Percentiles rank a stretch among this genome's conserved stretches.
phyloP scores from a whole-genome alignment of 2,113 vertebrate species.

The Gnathonemus longibarbis region DNA sequence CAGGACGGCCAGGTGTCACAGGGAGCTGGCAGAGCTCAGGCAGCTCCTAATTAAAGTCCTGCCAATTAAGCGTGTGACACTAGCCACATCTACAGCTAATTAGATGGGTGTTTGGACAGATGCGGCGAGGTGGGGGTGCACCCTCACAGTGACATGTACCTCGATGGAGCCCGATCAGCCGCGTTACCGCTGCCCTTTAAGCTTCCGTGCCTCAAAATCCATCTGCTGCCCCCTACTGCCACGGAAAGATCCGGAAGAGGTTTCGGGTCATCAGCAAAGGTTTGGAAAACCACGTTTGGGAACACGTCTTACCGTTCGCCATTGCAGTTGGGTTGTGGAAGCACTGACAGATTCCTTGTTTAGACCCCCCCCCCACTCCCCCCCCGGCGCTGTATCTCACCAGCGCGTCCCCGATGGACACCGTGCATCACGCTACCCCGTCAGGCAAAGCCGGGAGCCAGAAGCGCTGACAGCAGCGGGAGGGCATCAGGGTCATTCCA shows the following conservation, averaged over 20 bases:
- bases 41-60: conserved; percentile 24
- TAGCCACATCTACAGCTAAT: conserved; percentile 21
- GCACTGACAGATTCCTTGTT: not conserved
- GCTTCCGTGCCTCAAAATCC: not conserved
- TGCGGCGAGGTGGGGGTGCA: not conserved
- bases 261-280: not conserved
- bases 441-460: not conserved
- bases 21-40: not conserved
- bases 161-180: not conserved
- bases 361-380: not conserved
- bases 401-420: not conserved
- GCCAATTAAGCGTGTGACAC: conserved; percentile 29
- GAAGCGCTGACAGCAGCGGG: not conserved
- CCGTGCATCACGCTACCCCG: not conserved
- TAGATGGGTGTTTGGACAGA: conserved; percentile 17
- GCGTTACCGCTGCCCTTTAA: not conserved
- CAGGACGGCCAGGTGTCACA: not conserved
- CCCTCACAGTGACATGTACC: not conserved
- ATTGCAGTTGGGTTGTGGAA: not conserved
- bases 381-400: not conserved
- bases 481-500: not conserved
- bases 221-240: not conserved
- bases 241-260: not conserved
- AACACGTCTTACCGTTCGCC: not conserved
- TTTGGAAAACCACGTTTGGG: not conserved